A percentile compares a stretch with the other conserved stretches of the same genome.
phyloP scores from a whole-genome alignment of 1,140 invertebrate genomes.

The Eulimnadia texana region DNA sequence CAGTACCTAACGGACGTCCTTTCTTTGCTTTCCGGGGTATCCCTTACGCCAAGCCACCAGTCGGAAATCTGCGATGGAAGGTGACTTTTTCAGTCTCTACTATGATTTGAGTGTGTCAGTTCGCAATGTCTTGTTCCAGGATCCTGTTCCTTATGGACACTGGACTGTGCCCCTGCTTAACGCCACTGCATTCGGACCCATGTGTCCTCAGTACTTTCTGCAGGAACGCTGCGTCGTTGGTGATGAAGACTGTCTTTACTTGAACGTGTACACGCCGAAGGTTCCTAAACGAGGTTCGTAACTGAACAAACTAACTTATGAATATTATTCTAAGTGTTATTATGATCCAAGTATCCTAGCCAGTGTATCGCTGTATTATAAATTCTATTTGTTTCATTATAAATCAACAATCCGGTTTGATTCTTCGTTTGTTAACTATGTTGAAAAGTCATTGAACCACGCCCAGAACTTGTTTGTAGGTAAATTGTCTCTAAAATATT shows the following conservation, averaged over 20 bases:
- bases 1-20: background rate
- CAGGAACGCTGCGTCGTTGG: background rate
- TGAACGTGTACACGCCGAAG: slow-evolving; percentile 4
- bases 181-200: background rate
- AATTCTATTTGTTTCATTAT: too few relatives aligned
- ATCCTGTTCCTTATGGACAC: background rate
- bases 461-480: too few relatives aligned
- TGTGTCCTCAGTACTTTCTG: background rate
- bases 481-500: too few relatives aligned
- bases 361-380: too few relatives aligned
- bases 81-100: slow-evolving; percentile 13
- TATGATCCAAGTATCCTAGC: too few relatives aligned
- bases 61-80: slow-evolving; percentile 42
- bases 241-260: slow-evolving; percentile 21
- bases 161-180: background rate
- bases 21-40: slow-evolving; percentile 47
- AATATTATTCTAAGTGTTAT: too few relatives aligned
- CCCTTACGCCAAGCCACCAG: slow-evolving; percentile 47
- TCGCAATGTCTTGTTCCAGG: background rate
- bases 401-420: too few relatives aligned
- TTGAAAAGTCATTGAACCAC: too few relatives aligned
- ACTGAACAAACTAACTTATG: too few relatives aligned
- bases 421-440: too few relatives aligned
- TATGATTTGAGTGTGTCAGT: background rate
- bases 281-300: too few relatives aligned